A percentile compares a stretch with the other conserved stretches of the same genome.
Conservation (phyloP, 2,113 vertebrate species). For the Rhinopithecus roxellana region DNA sequence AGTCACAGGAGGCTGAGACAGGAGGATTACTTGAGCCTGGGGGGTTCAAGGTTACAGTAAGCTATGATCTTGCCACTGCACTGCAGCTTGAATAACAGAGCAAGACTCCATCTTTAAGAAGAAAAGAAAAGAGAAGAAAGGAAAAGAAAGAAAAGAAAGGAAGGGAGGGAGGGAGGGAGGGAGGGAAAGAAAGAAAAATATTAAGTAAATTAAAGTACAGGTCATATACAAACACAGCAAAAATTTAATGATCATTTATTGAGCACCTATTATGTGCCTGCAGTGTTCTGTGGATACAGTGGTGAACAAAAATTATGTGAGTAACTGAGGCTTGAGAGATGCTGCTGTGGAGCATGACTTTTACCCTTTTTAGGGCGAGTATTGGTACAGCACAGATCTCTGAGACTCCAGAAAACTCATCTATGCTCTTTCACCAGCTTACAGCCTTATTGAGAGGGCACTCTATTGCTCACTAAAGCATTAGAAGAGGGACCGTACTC, state of each 20-base stretch:
- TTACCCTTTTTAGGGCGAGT: background rate
- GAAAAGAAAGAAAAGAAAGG: background rate
- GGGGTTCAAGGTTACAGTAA: no score
- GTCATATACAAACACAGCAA: background rate
- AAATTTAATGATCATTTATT: background rate
- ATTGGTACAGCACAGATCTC: background rate
- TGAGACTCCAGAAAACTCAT: background rate
- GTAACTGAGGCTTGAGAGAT: background rate
- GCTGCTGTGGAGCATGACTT: background rate
- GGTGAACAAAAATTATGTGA: background rate
- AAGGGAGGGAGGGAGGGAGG: no score
- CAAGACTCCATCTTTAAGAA: no score
- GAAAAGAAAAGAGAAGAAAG: background rate
- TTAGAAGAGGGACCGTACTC: background rate
- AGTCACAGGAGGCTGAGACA: no score
- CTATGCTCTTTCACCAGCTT: background rate
- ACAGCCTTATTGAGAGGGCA: background rate
- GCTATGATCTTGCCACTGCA: no score
- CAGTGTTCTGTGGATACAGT: background rate
- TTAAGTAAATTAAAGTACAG: background rate
- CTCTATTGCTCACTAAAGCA: background rate
- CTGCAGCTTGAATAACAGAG: no score
- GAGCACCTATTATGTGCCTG: background rate
- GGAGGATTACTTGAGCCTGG: no score
- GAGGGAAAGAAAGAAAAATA: background rate